Base-by-base conservation (phyloP, 2,888 invertebrate species). In the Drosophila rubida region DNA sequence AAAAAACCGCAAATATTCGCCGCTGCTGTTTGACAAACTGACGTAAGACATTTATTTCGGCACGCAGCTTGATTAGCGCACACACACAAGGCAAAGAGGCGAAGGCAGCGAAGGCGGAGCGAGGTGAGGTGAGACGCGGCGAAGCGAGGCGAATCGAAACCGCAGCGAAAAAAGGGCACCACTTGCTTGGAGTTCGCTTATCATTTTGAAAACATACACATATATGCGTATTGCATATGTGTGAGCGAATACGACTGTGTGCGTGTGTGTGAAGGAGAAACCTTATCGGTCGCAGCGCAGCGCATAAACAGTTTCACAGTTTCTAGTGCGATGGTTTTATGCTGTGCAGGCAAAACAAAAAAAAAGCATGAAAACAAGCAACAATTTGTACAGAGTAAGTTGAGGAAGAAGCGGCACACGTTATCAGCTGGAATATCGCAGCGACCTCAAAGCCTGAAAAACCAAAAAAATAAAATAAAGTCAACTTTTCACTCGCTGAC, bases 31-130 rank as follows among this genome's bases (percentile, higher is more conserved):
- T 82, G 87, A 73, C 82, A 82, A 70, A 86, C 83, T 84, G 83
- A 84, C 83, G 83, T 84, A 84, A 84, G 83, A 84, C 80, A 83
- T 83, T 81, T 83, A 81, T 81, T 81, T 81, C 68, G 81, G 81
- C 81, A 71, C 71, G 78, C 79, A 81, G 81, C 71, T 75, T 84
- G 85, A 80, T 81, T 84, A 78, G 78, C 77, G 72, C 53, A 60
- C 72, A 53, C 63, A 57, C 32, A 58, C 22, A 46, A 61, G 62
- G 25, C 53, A 37, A n/a, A 25, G 32, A 5, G 39, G 32, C 30
- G 19, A 27, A 6, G 4, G 39, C 48, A 27, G 23, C 25, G 35
- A 49, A 42, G 41, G 48, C 45, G 30, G 3, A 11, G 35, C 13
- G 35, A 35, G 35, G 27, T 35, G 42, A 46, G 41, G 23, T 41